A percentile compares a stretch with the other conserved stretches of the same genome.
Conservation (phyloP, 30 jellyfish, hydroid and myxozoan species). For the Chironex yamaguchii region DNA sequence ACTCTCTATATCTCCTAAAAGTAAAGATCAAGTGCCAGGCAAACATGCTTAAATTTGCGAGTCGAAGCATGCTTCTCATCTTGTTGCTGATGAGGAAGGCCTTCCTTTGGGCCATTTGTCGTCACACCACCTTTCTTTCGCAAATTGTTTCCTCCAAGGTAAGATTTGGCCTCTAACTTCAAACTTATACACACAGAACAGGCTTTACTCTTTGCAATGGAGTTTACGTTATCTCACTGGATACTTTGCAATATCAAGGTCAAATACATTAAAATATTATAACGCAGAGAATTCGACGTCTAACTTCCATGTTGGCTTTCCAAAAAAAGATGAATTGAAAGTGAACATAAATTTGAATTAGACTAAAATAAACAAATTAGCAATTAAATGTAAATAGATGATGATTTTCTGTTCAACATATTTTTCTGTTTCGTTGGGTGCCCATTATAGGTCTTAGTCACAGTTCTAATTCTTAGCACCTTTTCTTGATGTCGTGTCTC, state of each 20-base stretch:
- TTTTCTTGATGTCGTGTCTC: too few species aligned
- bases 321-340: too few species aligned
- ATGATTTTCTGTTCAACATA: too few species aligned
- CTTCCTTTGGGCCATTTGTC: constrained; percentile 67
- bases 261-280: constrained; percentile 52
- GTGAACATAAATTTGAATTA: too few species aligned
- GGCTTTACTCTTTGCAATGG: constrained; percentile 67
- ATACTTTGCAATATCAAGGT: constrained; percentile 69
- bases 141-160: constrained; percentile 66
- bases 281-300: constrained; percentile 69
- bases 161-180: constrained; percentile 66
- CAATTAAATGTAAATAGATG: too few species aligned
- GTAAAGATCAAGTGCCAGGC: constrained; percentile 62
- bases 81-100: constrained; percentile 70
- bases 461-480: too few species aligned
- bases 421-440: too few species aligned
- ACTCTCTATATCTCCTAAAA: constrained; percentile 40
- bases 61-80: constrained; percentile 69
- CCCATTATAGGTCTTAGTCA: too few species aligned
- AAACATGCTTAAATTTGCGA: constrained; percentile 53
- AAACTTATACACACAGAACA: constrained; percentile 62
- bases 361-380: too few species aligned
- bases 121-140: constrained; percentile 60
- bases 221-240: constrained; percentile 43
- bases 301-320: constrained; percentile 32